phyloP scores from a whole-genome alignment of 1,140 invertebrate genomes.

The Arctopsyche grandis region DNA sequence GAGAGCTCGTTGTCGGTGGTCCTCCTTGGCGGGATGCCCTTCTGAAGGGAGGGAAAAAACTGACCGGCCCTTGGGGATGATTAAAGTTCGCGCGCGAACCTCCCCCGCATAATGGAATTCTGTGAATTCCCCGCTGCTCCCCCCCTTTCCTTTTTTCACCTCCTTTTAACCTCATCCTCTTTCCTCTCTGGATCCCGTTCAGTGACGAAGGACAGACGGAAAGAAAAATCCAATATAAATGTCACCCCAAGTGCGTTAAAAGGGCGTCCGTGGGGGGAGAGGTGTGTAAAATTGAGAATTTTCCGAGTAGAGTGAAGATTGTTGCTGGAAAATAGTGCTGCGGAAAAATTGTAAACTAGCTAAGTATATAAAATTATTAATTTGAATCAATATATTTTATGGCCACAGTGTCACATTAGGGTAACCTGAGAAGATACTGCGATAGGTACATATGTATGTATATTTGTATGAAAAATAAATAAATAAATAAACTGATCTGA shows the following conservation, averaged over 20 bases:
- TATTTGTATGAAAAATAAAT: too few species aligned
- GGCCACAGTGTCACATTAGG: too few species aligned
- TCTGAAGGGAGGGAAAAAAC: conserved; percentile 26
- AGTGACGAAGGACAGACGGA: conserved; percentile 49
- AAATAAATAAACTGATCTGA: too few species aligned
- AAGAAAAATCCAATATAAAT: conserved; percentile 52
- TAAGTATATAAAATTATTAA: too few species aligned
- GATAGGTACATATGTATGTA: too few species aligned
- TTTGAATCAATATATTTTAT: too few species aligned
- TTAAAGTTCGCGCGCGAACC: conserved; percentile 41
- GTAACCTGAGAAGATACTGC: too few species aligned
- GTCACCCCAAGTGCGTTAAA: conserved; percentile 41
- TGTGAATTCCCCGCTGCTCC: conserved; percentile 38
- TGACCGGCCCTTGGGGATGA: conserved; percentile 41
- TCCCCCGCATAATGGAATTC: conserved; percentile 49
- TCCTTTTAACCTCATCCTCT: too few species aligned
- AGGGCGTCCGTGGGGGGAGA: background rate
- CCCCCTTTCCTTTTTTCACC: background rate
- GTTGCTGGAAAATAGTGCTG: background rate
- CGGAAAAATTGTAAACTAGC: too few species aligned
- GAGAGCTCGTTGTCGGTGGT: conserved; percentile 6
- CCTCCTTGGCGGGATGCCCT: background rate
- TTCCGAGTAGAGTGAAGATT: conserved; percentile 13
- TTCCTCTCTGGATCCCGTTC: background rate
- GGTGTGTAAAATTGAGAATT: background rate